Evolutionary conservation across 2,113 vertebrate species (phyloP).

Genomic region (Lepus timidus): DNA sequence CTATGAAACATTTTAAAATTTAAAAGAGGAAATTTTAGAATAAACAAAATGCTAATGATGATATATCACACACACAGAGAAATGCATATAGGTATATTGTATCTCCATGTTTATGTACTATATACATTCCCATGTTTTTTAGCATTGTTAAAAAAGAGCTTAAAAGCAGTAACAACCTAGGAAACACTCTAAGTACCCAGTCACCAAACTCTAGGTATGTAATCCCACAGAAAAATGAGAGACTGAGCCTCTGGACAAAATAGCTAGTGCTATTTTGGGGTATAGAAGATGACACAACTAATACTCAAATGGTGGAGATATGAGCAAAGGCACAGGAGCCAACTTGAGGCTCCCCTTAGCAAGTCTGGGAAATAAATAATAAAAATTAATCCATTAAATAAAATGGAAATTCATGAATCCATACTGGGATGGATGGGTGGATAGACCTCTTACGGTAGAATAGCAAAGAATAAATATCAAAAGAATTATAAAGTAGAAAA

Average conservation of each 20-base stretch:
- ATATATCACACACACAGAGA: neutral
- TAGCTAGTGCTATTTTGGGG: neutral
- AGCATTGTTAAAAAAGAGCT: neutral
- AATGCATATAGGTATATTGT: neutral
- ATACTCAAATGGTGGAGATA: neutral
- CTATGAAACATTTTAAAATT: slow-evolving; percentile 5
- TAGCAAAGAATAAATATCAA: neutral
- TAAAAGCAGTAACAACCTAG: neutral
- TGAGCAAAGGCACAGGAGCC: neutral
- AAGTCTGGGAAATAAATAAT: slow-evolving; percentile 49
- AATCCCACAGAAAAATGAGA: neutral
- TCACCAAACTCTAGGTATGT: neutral
- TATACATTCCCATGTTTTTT: neutral
- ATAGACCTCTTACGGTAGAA: neutral
- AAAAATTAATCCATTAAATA: slow-evolving; percentile 29
- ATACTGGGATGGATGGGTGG: neutral
- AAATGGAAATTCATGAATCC: neutral
- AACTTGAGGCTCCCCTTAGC: neutral
- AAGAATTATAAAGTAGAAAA: slow-evolving; percentile 15
- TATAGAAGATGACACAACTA: neutral
- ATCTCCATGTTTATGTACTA: neutral
- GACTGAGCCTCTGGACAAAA: neutral
- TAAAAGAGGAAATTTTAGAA: slow-evolving; percentile 19
- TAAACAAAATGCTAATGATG: neutral
- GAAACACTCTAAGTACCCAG: neutral